phyloP scores from a whole-genome alignment of 2,797 vertebrate species.

The Muscicapa comitata region DNA sequence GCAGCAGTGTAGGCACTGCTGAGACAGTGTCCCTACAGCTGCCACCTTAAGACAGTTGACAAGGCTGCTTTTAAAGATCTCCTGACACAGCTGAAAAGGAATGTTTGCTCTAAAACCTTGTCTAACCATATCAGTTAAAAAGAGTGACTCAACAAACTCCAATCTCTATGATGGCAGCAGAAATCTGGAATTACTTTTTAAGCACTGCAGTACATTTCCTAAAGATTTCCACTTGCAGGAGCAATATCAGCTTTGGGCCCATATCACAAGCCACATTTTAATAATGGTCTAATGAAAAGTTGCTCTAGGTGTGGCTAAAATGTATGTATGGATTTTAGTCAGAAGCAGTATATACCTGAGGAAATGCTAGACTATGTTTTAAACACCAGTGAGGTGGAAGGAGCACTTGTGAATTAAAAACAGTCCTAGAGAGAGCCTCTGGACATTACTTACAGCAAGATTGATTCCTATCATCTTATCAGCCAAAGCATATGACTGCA shows the following conservation, averaged over 20 bases:
- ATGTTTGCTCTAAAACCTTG: slow-evolving; percentile 27
- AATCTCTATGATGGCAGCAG: background rate
- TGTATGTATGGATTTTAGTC: background rate
- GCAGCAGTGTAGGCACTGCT: background rate
- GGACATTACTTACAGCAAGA: slow-evolving; percentile 52
- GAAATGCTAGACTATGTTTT: background rate
- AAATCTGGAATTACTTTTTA: background rate
- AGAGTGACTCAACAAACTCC: background rate
- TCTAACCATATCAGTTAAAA: background rate
- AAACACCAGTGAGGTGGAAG: slow-evolving; percentile 15
- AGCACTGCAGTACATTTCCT: background rate
- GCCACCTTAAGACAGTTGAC: background rate
- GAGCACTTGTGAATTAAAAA: slow-evolving; percentile 25
- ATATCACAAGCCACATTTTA: background rate
- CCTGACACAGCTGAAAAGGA: background rate
- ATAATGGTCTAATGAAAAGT: background rate
- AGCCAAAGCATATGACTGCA: background rate
- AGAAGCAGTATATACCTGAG: slow-evolving; percentile 14
- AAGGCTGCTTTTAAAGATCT: slow-evolving; percentile 28
- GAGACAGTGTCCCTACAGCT: background rate
- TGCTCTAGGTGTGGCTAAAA: background rate
- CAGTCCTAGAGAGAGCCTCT: slow-evolving; percentile 37
- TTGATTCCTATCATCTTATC: slow-evolving; percentile 53
- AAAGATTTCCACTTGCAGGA: background rate
- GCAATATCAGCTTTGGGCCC: background rate